A percentile compares a stretch with the other conserved stretches of the same genome.
Evolutionary conservation across 2,888 invertebrate species (phyloP).

Genomic region (Cryptocephalus primarius): DNA sequence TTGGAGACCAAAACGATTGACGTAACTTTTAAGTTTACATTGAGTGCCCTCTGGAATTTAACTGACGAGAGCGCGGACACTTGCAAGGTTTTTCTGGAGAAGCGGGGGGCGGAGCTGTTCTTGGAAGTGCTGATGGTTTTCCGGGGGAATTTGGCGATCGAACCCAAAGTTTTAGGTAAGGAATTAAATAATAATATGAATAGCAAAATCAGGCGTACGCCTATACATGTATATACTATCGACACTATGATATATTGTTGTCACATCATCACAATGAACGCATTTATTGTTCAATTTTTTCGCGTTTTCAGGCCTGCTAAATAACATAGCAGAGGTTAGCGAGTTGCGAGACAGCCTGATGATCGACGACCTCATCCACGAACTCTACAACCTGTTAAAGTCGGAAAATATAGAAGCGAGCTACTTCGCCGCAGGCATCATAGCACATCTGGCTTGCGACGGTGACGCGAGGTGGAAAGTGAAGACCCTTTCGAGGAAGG

Average conservation of each 20-base stretch:
- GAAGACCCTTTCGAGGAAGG: slow-evolving; percentile 18
- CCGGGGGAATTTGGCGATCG: slow-evolving; percentile 52
- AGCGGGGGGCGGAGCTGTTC: slow-evolving; percentile 56
- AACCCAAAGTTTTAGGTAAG: slow-evolving; percentile 51
- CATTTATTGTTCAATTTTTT: too few species aligned
- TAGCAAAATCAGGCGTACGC: too few species aligned
- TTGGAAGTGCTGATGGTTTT: slow-evolving; percentile 54
- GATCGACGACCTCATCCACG: slow-evolving; percentile 22
- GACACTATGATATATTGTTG: too few species aligned
- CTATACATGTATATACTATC: too few species aligned
- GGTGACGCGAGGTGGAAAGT: slow-evolving; percentile 42
- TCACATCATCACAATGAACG: too few species aligned
- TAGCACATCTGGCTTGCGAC: slow-evolving; percentile 57
- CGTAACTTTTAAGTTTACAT: slow-evolving; percentile 64
- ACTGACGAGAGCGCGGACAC: slow-evolving; percentile 67
- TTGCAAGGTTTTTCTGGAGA: slow-evolving; percentile 55
- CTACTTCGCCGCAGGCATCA: slow-evolving; percentile 63
- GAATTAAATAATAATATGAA: too few species aligned
- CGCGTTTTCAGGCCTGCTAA: slow-evolving; percentile 42
- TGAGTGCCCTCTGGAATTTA: slow-evolving; percentile 68
- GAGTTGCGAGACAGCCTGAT: slow-evolving; percentile 25
- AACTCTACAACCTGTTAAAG: slow-evolving; percentile 28
- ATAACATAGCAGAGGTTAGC: slow-evolving; percentile 65
- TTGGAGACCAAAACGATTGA: slow-evolving; percentile 40
- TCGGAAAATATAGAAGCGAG: slow-evolving; percentile 56